These are phyloP conservation scores for Mungos mungo DNA, from an alignment of 2,113 vertebrate species.

Conservation along the genomic window DNA sequence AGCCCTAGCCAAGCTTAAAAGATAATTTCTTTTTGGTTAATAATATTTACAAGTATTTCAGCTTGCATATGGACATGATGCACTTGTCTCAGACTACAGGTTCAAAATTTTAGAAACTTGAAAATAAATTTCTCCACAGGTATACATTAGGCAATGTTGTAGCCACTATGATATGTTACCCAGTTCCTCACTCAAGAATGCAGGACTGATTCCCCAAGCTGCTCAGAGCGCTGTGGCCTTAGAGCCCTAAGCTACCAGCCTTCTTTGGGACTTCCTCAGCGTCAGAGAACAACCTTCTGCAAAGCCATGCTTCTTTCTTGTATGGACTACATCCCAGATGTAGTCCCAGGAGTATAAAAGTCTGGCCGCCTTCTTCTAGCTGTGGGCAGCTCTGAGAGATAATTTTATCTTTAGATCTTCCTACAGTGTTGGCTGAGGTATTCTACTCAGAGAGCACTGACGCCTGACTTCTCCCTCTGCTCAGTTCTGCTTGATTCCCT, in stretches of 20 bases:
- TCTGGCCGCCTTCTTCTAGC: background rate
- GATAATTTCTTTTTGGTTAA: background rate
- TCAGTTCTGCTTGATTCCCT: background rate
- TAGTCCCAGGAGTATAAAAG: background rate
- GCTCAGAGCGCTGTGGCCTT: background rate
- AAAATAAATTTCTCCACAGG: background rate
- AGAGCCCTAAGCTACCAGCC: background rate
- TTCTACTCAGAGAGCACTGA: background rate
- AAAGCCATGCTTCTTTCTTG: background rate
- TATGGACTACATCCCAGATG: background rate
- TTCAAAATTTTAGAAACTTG: constrained; percentile 7
- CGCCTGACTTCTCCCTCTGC: background rate
- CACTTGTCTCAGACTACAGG: background rate
- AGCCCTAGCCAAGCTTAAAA: background rate
- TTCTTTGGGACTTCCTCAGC: background rate
- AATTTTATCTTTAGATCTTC: background rate
- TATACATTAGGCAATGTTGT: background rate
- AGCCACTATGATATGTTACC: background rate
- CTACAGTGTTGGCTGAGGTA: background rate
- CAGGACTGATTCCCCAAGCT: background rate
- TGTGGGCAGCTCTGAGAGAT: background rate
- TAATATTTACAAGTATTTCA: background rate
- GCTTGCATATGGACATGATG: background rate
- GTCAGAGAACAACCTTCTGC: background rate
- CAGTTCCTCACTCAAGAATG: background rate